Evolutionary conservation across 2,888 invertebrate genomes (phyloP).

Genomic region (Tachina fera): DNA sequence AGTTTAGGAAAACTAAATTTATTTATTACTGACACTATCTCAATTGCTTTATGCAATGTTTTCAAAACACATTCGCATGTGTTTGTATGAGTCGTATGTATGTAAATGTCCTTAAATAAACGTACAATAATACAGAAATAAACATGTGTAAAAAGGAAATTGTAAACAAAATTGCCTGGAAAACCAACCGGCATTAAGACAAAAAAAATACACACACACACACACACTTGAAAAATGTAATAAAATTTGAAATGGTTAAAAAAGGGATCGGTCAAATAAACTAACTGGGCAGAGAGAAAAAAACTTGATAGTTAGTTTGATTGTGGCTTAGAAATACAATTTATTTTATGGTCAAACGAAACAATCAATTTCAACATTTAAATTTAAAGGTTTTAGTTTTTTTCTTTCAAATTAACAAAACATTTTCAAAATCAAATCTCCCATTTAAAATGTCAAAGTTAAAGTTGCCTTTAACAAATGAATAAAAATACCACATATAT

Average conservation of each 20-base stretch:
- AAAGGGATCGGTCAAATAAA: constrained; percentile 28
- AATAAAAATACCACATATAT: constrained; percentile 9
- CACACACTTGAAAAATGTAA: constrained; percentile 8
- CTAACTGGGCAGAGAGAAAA: neutral
- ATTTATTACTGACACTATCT: constrained; percentile 72
- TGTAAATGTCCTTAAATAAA: constrained; percentile 59
- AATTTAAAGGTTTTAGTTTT: neutral
- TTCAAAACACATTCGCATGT: constrained; percentile 17
- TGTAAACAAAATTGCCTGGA: constrained; percentile 71
- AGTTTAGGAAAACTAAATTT: constrained; percentile 60
- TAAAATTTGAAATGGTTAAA: constrained; percentile 36
- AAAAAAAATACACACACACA: constrained; percentile 12
- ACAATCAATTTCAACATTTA: constrained; percentile 55
- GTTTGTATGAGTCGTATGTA: constrained; percentile 11
- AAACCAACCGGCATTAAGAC: constrained; percentile 33
- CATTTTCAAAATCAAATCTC: constrained; percentile 26
- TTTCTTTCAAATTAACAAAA: constrained; percentile 31
- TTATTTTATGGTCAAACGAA: constrained; percentile 70
- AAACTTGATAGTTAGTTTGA: constrained; percentile 36
- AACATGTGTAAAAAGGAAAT: constrained; percentile 71
- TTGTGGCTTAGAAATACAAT: constrained; percentile 69
- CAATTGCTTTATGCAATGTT: constrained; percentile 66
- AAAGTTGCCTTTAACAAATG: constrained; percentile 23
- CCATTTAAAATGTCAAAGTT: constrained; percentile 31
- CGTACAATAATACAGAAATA: constrained; percentile 51